Conservation (phyloP, 2,113 vertebrate genomes). For the Guaruba guarouba region DNA sequence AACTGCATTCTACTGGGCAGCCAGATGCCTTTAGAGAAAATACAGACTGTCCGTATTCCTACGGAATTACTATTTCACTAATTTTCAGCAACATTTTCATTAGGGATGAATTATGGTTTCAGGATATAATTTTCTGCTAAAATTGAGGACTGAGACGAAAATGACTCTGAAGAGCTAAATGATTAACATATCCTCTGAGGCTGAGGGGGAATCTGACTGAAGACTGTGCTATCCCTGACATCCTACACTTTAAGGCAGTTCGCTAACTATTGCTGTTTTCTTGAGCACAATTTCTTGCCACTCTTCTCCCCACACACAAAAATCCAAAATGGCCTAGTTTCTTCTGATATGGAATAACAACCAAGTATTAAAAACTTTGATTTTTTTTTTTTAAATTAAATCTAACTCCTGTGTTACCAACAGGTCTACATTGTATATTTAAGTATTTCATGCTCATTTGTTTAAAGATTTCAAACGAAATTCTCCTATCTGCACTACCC, state of each 20-base stretch:
- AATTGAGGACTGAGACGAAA: not conserved
- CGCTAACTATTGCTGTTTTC: not conserved
- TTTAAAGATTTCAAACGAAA: not conserved
- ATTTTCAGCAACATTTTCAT: constrained; percentile 28
- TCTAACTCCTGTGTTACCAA: not conserved
- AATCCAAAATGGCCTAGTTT: not conserved
- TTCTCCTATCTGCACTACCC: not conserved
- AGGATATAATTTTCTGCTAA: constrained; percentile 6
- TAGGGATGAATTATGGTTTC: not conserved
- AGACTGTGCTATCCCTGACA: not conserved
- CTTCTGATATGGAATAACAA: not conserved
- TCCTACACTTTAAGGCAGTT: not conserved
- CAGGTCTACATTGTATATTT: not conserved
- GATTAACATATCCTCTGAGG: not conserved
- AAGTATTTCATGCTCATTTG: not conserved
- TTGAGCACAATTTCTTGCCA: not conserved
- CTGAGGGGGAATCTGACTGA: not conserved
- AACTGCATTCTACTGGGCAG: not conserved
- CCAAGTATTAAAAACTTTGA: not conserved
- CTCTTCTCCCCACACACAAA: not conserved
- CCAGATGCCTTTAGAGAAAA: not conserved
- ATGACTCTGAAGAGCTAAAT: not conserved
- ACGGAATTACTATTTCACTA: not conserved
- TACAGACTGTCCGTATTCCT: not conserved
- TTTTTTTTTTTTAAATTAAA: not conserved